phyloP scores from a whole-genome alignment of 2,797 vertebrate species.

The Sebastolobus alascanus region DNA sequence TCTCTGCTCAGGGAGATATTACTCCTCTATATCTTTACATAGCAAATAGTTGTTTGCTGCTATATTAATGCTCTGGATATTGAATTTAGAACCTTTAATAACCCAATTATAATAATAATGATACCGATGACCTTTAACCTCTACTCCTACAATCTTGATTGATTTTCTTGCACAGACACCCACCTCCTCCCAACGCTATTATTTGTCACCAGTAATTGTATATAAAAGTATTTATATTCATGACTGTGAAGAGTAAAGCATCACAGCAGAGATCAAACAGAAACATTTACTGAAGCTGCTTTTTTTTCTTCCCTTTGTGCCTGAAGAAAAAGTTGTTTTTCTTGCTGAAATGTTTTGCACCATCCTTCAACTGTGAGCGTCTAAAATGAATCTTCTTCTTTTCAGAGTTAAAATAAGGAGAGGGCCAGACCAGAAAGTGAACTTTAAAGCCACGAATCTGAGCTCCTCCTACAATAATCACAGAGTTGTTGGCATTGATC shows the following conservation, averaged over 20 bases:
- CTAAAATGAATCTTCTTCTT: conserved; percentile 14
- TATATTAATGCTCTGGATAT: too few species aligned
- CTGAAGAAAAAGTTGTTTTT: not conserved
- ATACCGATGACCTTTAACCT: not conserved
- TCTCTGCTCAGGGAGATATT: too few species aligned
- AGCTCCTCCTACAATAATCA: conserved; percentile 45
- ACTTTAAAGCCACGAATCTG: conserved; percentile 30
- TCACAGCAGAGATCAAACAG: not conserved
- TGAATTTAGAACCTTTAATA: not conserved
- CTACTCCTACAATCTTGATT: too few species aligned
- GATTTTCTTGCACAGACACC: not conserved
- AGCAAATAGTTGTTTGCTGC: too few species aligned
- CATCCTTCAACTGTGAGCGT: not conserved
- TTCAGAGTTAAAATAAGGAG: conserved; percentile 37
- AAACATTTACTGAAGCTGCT: not conserved
- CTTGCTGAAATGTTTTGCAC: not conserved
- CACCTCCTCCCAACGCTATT: not conserved
- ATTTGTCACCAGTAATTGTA: not conserved
- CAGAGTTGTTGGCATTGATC: conserved; percentile 33
- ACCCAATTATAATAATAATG: not conserved
- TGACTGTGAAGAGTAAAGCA: not conserved
- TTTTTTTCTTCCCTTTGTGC: not conserved
- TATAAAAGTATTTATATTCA: not conserved
- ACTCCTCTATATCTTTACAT: too few species aligned
- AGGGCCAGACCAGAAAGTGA: conserved; percentile 9